Evolutionary conservation across 2,888 invertebrate species (phyloP), one percentile per base, ranked within the genome.

Genomic region (Lutraria lutraria): DNA sequence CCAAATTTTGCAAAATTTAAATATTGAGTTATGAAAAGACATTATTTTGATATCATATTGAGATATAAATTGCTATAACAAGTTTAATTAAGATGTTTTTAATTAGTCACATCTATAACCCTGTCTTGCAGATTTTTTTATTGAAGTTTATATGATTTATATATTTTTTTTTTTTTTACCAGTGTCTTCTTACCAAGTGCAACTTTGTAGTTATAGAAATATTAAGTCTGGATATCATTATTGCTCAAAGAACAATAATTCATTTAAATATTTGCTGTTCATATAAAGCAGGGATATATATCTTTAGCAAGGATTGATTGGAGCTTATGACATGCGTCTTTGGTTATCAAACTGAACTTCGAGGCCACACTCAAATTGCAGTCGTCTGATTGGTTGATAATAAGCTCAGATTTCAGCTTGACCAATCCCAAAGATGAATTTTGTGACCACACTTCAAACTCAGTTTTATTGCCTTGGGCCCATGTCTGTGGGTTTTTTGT

Each of bases 121-220:
- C 63, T 25, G 63, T 10, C 13, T n/a, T n/a, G n/a, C 25, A 68
- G n/a, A 68, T 56, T 56, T 25, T 25, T 68, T n/a, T 12, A 13
- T 25, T 13, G 25, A 25, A 68, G 4, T 68, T 68, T 25, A 68
- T 60, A 60, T n/a, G 3, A 68, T 25, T 68, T 25, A 25, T 25
- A 68, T 68, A 25, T 0, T 68, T 68, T 25, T 63, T n/a, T n/a
- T 21, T 21, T 4, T 25, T 68, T 68, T 68, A 68, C 25, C 63
- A 68, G 63, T 68, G 63, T 68, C 63, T 68, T 68, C 63, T 68
- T 25, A 68, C 63, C 63, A 68, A 68, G 63, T 68, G 63, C 25
- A 25, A 68, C 63, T 34, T 76, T 76, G 29, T 76, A 76, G 76
- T 34, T 76, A 72, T 29, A 31, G 76, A 76, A 19, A 6, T 34